Percentiles rank a stretch among this genome's conserved stretches.
These are phyloP conservation scores for Equus quagga DNA, from an alignment of 2,113 vertebrate genomes.

Conservation along the genomic window DNA sequence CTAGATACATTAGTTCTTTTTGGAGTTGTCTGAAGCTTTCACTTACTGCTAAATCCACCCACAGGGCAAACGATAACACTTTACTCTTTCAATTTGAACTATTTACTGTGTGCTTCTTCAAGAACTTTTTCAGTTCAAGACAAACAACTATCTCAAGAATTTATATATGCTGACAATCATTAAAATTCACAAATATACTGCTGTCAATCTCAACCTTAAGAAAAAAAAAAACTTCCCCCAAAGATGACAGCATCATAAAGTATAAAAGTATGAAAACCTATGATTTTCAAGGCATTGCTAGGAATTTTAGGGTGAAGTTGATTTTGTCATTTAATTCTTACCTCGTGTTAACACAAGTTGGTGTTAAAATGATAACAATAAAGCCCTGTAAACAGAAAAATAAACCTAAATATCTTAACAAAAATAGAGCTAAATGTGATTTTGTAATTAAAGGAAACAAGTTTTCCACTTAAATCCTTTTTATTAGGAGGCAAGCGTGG, in stretches of 20 bases:
- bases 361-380: background rate
- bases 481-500: background rate
- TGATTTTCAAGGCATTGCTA: background rate
- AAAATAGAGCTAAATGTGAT: background rate
- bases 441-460: background rate
- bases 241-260: background rate
- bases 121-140: conserved; percentile 45
- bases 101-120: conserved; percentile 14
- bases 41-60: conserved; percentile 58
- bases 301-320: background rate
- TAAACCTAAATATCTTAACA: background rate
- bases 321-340: background rate
- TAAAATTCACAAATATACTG: background rate
- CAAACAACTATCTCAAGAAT: background rate
- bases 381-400: background rate
- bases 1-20: conserved; percentile 57
- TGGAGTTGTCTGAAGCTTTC: conserved; percentile 53
- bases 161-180: background rate
- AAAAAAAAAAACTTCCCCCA: background rate
- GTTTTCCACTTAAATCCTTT: background rate
- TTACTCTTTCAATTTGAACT: conserved; percentile 47
- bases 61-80: conserved; percentile 54
- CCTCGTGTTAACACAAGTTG: background rate
- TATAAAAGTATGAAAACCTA: background rate
- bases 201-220: background rate